Evolutionary conservation across 2,797 vertebrate species (phyloP), one percentile per base, ranked within the genome.

Genomic region (Podargus strigoides): DNA sequence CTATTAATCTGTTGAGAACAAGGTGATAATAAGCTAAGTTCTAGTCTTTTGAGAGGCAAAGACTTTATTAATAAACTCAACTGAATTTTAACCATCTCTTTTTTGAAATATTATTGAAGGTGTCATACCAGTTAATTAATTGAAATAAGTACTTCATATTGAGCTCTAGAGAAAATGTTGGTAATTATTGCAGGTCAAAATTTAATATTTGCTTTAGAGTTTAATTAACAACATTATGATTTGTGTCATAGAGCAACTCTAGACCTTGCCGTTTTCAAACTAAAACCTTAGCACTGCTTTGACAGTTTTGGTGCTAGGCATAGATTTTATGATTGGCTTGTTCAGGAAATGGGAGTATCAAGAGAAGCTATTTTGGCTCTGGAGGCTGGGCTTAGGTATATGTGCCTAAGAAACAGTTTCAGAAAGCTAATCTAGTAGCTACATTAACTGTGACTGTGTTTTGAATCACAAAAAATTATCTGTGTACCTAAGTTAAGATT

Each of bases 181-280:
- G 34, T 75, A 94, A 84, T 94, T 88, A 89, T 53, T 91, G 34
- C 27, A 77, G n/a, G 28, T 88, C 30, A 78, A 69, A 90, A 92
- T 88, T 44, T 72, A 73, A 49, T 81, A 56, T 81, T 92, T 88
- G 3, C 47, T 85, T 86, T 88, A 70, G 52, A 89, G n/a, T 90
- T 94, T 93, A 89, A 94, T 90, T 91, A 89, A 78, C 21, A 88
- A 16, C 23, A 59, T 82, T 87, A 83, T 67, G 46, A 85, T 83
- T 74, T 83, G 32, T 90, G 73, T 87, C 56, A 77, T 34, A 82
- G 37, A 90, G 30, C 19, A 83, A 36, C 59, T 90, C 67, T 90
- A 89, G 73, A 75, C 52, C 24, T 62, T 89, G 27, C 11, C 30
- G 53, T 64, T 81, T 87, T 87, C 47, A 66, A 58, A 79, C 79